phyloP scores from a whole-genome alignment of 2,888 invertebrate species.

The Eulithis testata region DNA sequence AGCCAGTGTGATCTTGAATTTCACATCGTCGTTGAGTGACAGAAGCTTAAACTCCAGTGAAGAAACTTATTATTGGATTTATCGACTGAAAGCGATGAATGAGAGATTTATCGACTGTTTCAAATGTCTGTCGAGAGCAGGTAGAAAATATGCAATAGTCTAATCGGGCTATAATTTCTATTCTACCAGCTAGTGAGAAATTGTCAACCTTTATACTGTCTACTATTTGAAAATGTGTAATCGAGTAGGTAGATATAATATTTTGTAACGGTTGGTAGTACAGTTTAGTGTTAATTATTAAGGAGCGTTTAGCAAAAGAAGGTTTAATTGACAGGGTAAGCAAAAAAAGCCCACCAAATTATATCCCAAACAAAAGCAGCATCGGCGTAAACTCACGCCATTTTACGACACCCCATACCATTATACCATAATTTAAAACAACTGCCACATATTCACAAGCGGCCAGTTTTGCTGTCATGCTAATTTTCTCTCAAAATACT shows the following conservation, averaged over 20 bases:
- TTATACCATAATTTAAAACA: neutral
- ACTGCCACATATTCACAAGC: neutral
- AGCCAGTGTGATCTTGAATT: no score
- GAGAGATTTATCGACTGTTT: constrained; percentile 30
- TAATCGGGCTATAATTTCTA: constrained; percentile 21
- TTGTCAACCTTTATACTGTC: neutral
- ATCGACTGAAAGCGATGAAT: constrained; percentile 28
- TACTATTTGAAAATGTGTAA: neutral
- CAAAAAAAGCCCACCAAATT: no score
- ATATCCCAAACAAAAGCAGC: no score
- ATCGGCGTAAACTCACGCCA: no score
- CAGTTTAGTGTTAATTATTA: no score
- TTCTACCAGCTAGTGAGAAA: constrained; percentile 12
- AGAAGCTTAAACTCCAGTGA: neutral
- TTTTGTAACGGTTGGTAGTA: no score
- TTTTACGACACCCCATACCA: neutral
- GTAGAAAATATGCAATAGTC: constrained; percentile 28
- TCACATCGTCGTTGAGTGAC: neutral
- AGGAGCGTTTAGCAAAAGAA: no score
- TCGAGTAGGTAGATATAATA: neutral
- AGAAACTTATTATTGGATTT: constrained; percentile 19
- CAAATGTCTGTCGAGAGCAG: constrained; percentile 21
- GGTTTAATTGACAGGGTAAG: no score
- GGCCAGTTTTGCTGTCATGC: neutral
- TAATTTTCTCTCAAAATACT: constrained; percentile 1